Evolutionary conservation across 2,888 invertebrate genomes (phyloP).

Genomic region (Siphonodentalium dalli): DNA sequence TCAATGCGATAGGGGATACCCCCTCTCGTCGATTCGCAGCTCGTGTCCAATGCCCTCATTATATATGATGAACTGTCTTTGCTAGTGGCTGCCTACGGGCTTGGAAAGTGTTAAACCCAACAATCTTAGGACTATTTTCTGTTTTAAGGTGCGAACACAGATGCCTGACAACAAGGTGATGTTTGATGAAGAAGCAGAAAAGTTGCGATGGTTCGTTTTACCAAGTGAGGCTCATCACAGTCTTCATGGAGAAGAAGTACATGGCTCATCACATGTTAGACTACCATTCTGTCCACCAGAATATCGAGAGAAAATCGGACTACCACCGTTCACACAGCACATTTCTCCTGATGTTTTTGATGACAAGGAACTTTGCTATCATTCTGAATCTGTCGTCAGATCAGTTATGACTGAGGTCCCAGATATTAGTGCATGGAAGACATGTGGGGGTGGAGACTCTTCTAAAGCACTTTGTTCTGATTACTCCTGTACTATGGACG

Average conservation of each 20-base stretch:
- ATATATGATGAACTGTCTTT: too few species aligned
- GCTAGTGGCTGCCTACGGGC: too few species aligned
- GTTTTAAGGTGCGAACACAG: conserved; percentile 30
- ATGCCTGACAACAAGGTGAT: conserved; percentile 76
- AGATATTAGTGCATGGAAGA: too few species aligned
- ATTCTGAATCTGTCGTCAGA: too few species aligned
- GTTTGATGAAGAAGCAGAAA: conserved; percentile 75
- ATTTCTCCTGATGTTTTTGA: neutral
- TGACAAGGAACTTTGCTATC: too few species aligned
- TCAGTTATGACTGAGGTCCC: too few species aligned
- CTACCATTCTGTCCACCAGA: conserved; percentile 43
- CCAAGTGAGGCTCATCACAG: conserved; percentile 80
- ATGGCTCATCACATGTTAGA: conserved; percentile 11
- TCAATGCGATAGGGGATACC: too few species aligned
- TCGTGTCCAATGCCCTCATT: too few species aligned
- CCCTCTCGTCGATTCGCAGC: too few species aligned
- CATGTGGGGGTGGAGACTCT: too few species aligned
- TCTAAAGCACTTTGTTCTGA: too few species aligned
- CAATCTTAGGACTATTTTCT: neutral
- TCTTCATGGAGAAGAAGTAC: conserved; percentile 44
- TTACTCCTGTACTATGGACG: too few species aligned
- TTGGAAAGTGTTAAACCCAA: neutral
- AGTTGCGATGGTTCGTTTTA: conserved; percentile 86
- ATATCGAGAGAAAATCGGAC: conserved; percentile 28
- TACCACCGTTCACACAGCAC: conserved; percentile 29